Evolutionary conservation across 2,113 vertebrate species (phyloP).

Genomic region (Brachirus orientalis): DNA sequence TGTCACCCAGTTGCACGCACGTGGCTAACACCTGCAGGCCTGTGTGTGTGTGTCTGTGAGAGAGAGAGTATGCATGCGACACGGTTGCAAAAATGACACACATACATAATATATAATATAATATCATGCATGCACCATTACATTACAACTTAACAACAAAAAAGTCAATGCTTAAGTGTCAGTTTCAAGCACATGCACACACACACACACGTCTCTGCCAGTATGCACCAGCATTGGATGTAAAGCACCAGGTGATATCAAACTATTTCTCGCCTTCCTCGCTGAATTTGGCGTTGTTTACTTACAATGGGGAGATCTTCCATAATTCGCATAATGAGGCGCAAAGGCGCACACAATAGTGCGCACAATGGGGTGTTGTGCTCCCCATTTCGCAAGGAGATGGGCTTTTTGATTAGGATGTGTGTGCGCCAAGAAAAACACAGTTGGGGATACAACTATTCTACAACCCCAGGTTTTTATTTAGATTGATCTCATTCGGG

Average conservation of each 20-base stretch:
- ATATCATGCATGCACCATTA: too few relatives aligned
- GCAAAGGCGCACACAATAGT: constrained; percentile 73
- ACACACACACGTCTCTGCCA: too few relatives aligned
- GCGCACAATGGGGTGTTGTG: constrained; percentile 73
- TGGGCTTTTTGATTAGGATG: constrained; percentile 72
- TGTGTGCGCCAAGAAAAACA: constrained; percentile 75
- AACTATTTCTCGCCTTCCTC: constrained; percentile 54
- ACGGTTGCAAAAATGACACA: constrained; percentile 7
- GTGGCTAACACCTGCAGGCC: constrained; percentile 83
- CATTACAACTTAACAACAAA: too few relatives aligned
- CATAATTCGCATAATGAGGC: constrained; percentile 82
- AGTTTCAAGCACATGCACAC: too few relatives aligned
- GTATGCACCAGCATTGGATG: not conserved
- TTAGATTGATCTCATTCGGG: constrained; percentile 81
- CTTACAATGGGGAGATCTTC: constrained; percentile 71
- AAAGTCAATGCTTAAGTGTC: too few relatives aligned
- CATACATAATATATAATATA: too few relatives aligned
- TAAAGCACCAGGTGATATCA: constrained; percentile 69
- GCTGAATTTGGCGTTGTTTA: constrained; percentile 71
- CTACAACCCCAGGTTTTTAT: constrained; percentile 80
- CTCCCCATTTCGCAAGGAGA: constrained; percentile 71
- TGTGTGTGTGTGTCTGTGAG: constrained; percentile 34
- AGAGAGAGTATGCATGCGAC: constrained; percentile 4
- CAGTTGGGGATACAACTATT: constrained; percentile 80
- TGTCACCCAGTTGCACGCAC: constrained; percentile 75